Conservation (phyloP, 2,797 vertebrate genomes). For the Hylomyscus alleni region DNA sequence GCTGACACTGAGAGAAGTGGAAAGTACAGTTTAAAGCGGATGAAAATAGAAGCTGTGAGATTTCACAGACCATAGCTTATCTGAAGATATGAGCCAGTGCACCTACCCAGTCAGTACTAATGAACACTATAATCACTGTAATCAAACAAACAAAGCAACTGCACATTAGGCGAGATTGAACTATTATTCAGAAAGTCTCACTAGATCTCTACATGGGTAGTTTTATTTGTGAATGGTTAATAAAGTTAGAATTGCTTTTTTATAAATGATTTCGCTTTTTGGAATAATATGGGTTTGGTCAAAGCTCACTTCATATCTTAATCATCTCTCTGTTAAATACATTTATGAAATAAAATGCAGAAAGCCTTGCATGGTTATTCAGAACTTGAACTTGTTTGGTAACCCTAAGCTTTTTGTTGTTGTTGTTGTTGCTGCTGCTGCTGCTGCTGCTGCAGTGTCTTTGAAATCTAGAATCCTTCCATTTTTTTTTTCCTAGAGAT, state of each 20-base stretch:
- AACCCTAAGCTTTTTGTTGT: background rate
- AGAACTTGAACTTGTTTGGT: constrained; percentile 28
- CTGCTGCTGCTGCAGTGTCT: background rate
- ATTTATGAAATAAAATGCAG: constrained; percentile 21
- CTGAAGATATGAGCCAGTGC: constrained; percentile 78
- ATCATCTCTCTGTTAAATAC: constrained; percentile 6
- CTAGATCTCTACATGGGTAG: constrained; percentile 79
- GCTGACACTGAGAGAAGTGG: constrained; percentile 62
- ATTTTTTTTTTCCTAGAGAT: background rate
- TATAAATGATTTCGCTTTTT: constrained; percentile 8
- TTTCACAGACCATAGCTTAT: constrained; percentile 74
- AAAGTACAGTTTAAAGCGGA: constrained; percentile 70
- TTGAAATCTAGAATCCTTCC: background rate
- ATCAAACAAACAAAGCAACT: constrained; percentile 88
- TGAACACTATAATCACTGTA: constrained; percentile 86
- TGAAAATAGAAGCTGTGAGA: constrained; percentile 70
- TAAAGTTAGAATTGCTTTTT: constrained; percentile 66
- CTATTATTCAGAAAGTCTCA: constrained; percentile 84
- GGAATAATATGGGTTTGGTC: constrained; percentile 17
- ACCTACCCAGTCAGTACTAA: constrained; percentile 86
- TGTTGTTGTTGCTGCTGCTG: background rate
- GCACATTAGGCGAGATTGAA: constrained; percentile 83
- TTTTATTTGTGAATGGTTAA: constrained; percentile 84
- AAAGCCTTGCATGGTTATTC: constrained; percentile 9
- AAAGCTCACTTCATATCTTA: constrained; percentile 15